Percentiles rank a stretch among this genome's conserved stretches.
Evolutionary conservation across 1,140 invertebrate species (phyloP).

Genomic region (Achatina immaculata): DNA sequence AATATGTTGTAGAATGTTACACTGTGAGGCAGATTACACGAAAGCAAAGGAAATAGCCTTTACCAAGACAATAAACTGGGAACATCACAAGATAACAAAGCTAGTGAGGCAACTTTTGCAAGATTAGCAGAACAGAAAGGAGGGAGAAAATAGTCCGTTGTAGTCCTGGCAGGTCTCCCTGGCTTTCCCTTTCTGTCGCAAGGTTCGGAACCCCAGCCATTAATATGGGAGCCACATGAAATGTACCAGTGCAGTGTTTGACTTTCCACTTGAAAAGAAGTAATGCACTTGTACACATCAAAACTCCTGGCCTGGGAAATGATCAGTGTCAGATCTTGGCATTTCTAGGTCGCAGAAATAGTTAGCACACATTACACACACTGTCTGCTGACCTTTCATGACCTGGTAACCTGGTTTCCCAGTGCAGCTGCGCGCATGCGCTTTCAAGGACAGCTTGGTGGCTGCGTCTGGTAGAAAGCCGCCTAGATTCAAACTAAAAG

Average conservation of each 20-base stretch:
- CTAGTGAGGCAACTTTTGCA: neutral
- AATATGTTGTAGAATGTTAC: too few species aligned
- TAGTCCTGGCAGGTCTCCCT: neutral
- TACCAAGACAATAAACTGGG: neutral
- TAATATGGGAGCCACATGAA: neutral
- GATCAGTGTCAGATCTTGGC: conserved; percentile 7
- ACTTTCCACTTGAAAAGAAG: neutral
- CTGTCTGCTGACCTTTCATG: conserved; percentile 32
- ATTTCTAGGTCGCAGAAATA: conserved; percentile 29
- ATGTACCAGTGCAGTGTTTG: neutral
- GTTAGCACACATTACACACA: conserved; percentile 32
- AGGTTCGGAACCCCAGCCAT: neutral
- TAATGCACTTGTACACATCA: neutral
- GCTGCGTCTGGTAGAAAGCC: neutral
- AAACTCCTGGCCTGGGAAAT: neutral
- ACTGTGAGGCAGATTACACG: too few species aligned
- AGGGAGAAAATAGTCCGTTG: neutral
- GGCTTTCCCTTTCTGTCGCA: neutral
- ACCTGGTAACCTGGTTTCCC: conserved; percentile 27
- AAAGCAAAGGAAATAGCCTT: too few species aligned
- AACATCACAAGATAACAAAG: neutral
- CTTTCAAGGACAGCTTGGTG: neutral
- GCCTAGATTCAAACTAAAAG: conserved; percentile 8
- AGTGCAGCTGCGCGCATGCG: conserved; percentile 31
- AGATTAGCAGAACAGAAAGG: neutral